phyloP scores from a whole-genome alignment of 2,113 vertebrate genomes.

The Panurus biarmicus region DNA sequence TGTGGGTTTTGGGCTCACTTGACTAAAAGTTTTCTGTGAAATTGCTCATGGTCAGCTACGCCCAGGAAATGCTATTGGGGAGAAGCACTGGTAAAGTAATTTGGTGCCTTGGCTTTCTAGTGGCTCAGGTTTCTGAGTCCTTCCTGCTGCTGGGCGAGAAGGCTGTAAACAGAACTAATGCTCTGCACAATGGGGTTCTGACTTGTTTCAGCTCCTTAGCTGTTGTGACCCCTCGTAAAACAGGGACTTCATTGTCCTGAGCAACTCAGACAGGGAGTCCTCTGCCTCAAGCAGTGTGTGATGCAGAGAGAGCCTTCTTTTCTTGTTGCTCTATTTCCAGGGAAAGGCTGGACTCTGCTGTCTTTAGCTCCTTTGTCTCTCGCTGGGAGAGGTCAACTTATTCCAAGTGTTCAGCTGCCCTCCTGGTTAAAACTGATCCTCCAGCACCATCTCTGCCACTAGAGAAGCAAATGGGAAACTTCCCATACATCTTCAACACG shows the following conservation, averaged over 20 bases:
- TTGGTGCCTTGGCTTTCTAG: not conserved
- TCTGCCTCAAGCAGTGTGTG: constrained; percentile 56
- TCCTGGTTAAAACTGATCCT: constrained; percentile 6
- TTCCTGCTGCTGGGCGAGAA: constrained; percentile 9
- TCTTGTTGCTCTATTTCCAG: constrained; percentile 55
- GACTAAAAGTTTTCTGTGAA: not conserved
- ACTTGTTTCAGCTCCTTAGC: constrained; percentile 62
- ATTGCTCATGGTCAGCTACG: not conserved
- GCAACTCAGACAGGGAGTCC: constrained; percentile 52
- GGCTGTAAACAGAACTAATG: constrained; percentile 16
- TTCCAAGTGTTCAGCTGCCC: constrained; percentile 47
- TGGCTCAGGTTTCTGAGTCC: not conserved
- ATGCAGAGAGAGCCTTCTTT: constrained; percentile 50
- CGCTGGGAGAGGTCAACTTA: constrained; percentile 40
- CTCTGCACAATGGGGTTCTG: constrained; percentile 53
- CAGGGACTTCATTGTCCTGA: constrained; percentile 72
- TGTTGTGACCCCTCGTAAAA: constrained; percentile 62
- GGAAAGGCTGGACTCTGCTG: constrained; percentile 53
- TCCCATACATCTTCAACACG: not conserved
- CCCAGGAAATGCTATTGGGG: not conserved
- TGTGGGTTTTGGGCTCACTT: not conserved
- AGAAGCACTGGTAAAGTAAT: not conserved
- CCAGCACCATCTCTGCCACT: not conserved
- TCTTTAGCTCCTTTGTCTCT: constrained; percentile 68
- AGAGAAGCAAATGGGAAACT: not conserved